Evolutionary conservation across 2,113 vertebrate genomes (phyloP).

Genomic region (Brachyhypopomus occidentalis): DNA sequence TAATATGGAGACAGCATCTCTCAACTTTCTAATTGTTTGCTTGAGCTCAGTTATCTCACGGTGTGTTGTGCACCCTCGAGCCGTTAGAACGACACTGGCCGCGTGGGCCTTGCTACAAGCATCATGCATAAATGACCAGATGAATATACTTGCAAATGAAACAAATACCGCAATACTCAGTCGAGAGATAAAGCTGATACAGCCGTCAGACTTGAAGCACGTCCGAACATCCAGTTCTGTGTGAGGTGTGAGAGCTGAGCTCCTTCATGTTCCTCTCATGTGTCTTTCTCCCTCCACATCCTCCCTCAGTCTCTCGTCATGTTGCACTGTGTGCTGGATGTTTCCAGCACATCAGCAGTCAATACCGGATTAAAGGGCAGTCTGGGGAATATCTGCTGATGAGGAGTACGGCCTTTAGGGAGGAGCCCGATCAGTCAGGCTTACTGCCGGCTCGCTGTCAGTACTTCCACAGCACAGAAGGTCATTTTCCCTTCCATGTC

Average conservation of each 20-base stretch:
- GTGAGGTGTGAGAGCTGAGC: neutral
- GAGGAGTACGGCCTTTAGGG: constrained; percentile 29
- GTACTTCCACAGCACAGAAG: constrained; percentile 24
- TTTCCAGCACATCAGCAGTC: constrained; percentile 11
- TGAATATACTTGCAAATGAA: neutral
- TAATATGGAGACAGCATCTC: constrained; percentile 1
- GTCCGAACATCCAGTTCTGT: neutral
- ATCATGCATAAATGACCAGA: neutral
- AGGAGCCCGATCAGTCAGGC: constrained; percentile 17
- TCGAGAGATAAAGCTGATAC: neutral
- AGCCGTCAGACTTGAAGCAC: too few relatives aligned
- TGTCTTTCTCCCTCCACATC: constrained; percentile 7
- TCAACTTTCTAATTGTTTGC: constrained; percentile 8
- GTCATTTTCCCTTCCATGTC: constrained; percentile 20
- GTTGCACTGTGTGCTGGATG: constrained; percentile 23
- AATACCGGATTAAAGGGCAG: constrained; percentile 32
- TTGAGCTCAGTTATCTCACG: constrained; percentile 14
- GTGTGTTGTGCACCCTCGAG: neutral
- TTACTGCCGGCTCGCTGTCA: constrained; percentile 13
- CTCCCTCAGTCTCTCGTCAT: constrained; percentile 3
- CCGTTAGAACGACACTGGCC: neutral
- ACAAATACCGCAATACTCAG: neutral
- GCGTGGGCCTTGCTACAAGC: neutral
- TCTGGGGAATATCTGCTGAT: constrained; percentile 27
- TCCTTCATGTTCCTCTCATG: neutral